Evolutionary conservation across 1,140 invertebrate genomes (phyloP).

Genomic region (Lasioglossum baleicum): DNA sequence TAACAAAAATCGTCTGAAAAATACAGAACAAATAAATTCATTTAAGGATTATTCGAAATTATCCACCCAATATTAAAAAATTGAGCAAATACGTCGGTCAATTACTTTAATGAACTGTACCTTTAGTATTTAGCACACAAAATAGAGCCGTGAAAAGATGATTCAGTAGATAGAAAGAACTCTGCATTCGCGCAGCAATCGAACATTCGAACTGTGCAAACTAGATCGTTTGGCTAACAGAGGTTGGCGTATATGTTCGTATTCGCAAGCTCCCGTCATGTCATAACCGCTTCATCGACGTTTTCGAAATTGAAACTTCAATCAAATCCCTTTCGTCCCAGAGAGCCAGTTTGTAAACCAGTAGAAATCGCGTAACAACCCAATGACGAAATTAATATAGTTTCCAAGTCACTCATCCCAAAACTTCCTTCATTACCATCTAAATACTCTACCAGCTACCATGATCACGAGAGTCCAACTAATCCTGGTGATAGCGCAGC

Average conservation of each 20-base stretch:
- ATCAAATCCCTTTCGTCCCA: not conserved
- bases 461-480: not conserved
- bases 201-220: not conserved
- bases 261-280: not conserved
- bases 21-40: too few relatives aligned
- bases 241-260: not conserved
- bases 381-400: not conserved
- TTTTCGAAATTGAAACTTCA: not conserved
- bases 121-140: too few relatives aligned
- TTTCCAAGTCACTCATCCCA: not conserved
- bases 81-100: too few relatives aligned
- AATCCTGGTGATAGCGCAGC: not conserved
- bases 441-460: not conserved
- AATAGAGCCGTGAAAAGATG: not conserved
- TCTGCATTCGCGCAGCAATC: not conserved
- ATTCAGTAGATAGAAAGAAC: not conserved
- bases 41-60: too few relatives aligned
- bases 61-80: too few relatives aligned
- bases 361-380: not conserved
- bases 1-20: too few relatives aligned
- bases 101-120: too few relatives aligned
- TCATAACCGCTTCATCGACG: not conserved
- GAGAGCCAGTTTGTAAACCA: not conserved
- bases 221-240: not conserved
- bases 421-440: conserved; percentile 10